Evolutionary conservation across 1,140 invertebrate species (phyloP).

Genomic region (Aricia agestis): DNA sequence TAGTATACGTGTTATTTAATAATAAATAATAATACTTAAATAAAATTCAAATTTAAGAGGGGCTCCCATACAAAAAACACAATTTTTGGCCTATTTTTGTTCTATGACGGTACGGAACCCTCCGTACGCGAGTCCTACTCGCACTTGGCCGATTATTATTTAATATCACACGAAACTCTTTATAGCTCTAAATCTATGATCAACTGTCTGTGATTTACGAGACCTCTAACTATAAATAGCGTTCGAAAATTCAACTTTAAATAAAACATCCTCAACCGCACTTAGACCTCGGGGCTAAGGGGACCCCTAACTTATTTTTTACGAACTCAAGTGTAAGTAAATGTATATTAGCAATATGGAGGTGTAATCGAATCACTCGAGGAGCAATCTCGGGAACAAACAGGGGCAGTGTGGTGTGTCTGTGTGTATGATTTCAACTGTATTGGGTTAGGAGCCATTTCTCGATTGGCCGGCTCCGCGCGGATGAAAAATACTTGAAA

Average conservation of each 20-base stretch:
- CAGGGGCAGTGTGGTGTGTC: neutral
- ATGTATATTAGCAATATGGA: neutral
- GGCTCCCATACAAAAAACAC: no score
- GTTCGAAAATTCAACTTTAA: neutral
- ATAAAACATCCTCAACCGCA: neutral
- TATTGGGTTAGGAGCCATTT: conserved; percentile 46
- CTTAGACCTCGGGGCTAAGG: no score
- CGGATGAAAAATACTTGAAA: conserved; percentile 32
- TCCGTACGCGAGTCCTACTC: no score
- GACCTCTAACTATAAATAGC: neutral
- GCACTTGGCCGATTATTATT: no score
- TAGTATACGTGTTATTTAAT: no score
- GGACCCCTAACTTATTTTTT: neutral
- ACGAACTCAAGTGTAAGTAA: neutral
- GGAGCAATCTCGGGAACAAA: neutral
- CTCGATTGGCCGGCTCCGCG: conserved; percentile 44
- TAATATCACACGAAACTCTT: no score
- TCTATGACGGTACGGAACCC: no score
- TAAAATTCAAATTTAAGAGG: no score
- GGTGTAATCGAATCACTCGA: neutral
- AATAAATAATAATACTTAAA: no score
- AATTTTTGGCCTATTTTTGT: no score
- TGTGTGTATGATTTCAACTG: neutral
- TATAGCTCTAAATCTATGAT: no score
- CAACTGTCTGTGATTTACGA: no score